Base-by-base conservation (phyloP, 2,797 vertebrate species). In the Centroberyx gerrardi region DNA sequence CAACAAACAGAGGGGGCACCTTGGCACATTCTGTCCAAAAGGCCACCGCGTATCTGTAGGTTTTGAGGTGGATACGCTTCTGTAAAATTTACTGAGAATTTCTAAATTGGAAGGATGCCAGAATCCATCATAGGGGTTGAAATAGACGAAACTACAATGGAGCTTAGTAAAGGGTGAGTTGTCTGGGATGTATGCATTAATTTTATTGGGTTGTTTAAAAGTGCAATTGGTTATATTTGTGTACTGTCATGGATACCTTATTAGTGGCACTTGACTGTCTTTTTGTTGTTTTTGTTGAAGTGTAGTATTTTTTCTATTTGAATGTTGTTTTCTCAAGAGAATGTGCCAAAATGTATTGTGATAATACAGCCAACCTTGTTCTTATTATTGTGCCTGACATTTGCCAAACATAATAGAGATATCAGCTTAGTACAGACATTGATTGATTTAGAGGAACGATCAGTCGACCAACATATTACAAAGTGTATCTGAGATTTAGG, bases 211-310 rank as follows among this genome's bases (percentile, higher is more conserved):
- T 91, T 93, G 92, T 93, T 93, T 91, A 88, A 94, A 95, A 95
- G 93, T 95, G 94, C 94, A 96, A 94, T 93, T 90, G 90, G 91
- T 94, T 95, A 90, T 87, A 87, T 92, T 95, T 94, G 91, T 93
- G 92, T 92, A 89, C 82, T 79, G 90, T 94, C 92, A 91, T 91
- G 89, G 84, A 91, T 87, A 86, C 90, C 78, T 92, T 93, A 92
- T 92, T 90, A 82, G 91, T 93, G 92, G 93, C 94, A 93, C 94
- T 93, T 89, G 86, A 90, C 90, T 92, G 91, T 94, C 91, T 90
- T 90, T 91, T 85, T 87, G 68, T 92, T 91, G 74, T 90, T 91
- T 88, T 83, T 77, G 85, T 91, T 89, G 66, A 88, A 74, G 82
- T 92, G 87, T 91, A 28, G 86, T 91, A 87, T 91, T 76, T 78